Conservation (phyloP, 2,888 invertebrate species). For the Harpalus rufipes region DNA sequence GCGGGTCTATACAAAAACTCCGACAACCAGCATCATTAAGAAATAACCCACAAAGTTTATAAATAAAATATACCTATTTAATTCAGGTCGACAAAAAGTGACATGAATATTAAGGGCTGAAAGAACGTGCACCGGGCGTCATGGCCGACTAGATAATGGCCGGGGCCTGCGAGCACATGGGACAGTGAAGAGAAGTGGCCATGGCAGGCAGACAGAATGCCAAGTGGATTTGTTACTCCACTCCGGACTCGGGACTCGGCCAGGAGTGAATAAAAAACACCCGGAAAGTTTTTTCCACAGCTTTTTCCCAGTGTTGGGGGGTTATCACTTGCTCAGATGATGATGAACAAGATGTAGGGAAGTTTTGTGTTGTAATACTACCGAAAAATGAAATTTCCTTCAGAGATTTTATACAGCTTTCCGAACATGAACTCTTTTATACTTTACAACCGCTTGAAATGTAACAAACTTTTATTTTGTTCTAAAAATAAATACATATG, state of each 20-base stretch:
- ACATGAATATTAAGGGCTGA: constrained; percentile 58
- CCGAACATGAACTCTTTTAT: not conserved
- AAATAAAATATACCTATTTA: constrained; percentile 62
- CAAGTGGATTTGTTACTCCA: constrained; percentile 60
- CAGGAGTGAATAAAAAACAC: constrained; percentile 60
- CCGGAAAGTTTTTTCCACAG: constrained; percentile 55
- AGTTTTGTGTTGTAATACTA: constrained; percentile 7
- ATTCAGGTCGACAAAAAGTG: constrained; percentile 58
- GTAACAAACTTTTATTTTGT: not conserved
- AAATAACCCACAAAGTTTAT: constrained; percentile 55
- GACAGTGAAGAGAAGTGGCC: constrained; percentile 58
- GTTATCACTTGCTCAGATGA: constrained; percentile 25
- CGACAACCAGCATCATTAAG: constrained; percentile 42
- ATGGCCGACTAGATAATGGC: constrained; percentile 51
- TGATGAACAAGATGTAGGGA: constrained; percentile 48
- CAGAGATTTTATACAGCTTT: not conserved
- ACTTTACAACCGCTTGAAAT: not conserved
- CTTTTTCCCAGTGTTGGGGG: constrained; percentile 44
- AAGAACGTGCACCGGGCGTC: constrained; percentile 36
- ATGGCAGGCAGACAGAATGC: constrained; percentile 53
- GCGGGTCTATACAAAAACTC: not conserved
- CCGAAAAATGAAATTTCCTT: not conserved
- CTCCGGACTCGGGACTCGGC: not conserved
- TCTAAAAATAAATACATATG: not conserved
- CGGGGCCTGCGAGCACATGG: constrained; percentile 39